Conservation (phyloP, 2,113 vertebrate genomes). For the Psittacara wagleri region DNA sequence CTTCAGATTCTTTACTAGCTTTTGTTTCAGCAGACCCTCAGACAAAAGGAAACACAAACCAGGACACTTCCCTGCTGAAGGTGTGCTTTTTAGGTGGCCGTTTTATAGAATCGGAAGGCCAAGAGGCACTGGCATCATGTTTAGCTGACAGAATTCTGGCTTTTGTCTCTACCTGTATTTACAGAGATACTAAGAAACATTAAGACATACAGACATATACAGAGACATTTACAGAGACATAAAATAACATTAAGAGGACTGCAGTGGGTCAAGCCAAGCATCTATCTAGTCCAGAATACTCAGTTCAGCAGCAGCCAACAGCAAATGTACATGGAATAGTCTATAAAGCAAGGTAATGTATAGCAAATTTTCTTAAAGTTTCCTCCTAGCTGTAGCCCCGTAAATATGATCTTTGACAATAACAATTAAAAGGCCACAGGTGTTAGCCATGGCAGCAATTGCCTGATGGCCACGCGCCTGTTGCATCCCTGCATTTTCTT, state of each 20-base stretch:
- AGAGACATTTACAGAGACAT: too few species aligned
- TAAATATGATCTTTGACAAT: background rate
- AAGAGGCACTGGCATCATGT: background rate
- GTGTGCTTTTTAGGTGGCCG: background rate
- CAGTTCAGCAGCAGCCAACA: background rate
- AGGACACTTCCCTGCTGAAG: background rate
- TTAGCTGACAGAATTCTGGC: background rate
- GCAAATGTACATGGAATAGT: background rate
- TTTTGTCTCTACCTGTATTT: background rate
- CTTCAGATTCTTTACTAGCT: background rate
- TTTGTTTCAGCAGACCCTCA: background rate
- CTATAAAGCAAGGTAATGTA: background rate
- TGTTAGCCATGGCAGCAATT: background rate
- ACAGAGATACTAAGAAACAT: background rate
- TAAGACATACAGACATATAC: background rate
- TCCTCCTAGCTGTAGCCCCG: background rate
- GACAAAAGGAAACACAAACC: background rate
- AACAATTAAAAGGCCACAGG: background rate
- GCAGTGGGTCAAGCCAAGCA: background rate
- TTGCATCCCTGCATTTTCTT: background rate
- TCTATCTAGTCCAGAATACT: background rate
- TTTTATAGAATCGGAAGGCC: background rate
- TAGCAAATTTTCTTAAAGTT: background rate
- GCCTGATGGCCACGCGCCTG: fast-evolving
- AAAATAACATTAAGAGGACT: background rate